Evolutionary conservation across 2,888 invertebrate genomes (phyloP), one percentile per base, ranked within the genome.

Genomic region (Pandemis cinnamomeana): DNA sequence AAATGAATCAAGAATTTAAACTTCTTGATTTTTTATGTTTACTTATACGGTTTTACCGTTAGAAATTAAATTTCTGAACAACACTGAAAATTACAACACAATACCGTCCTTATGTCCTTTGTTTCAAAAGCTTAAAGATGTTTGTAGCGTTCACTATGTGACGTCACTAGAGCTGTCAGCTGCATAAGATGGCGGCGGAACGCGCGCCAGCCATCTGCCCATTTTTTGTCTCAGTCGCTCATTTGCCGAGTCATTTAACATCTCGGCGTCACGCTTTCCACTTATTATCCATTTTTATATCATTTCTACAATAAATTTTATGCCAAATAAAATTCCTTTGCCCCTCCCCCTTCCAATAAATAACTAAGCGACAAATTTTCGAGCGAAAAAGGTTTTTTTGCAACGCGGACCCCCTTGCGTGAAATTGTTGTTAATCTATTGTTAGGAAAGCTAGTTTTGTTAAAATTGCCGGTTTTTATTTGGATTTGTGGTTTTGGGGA

Each of bases 281-380:
- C 91, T 89, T 89, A 91, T 91, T 89, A 92, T 86, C 87, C 75
- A 90, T 91, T 91, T 92, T 91, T 90, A 89, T 90, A 86, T 88
- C 85, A 88, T 89, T 87, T 86, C 85, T 87, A 90, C 83, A 87
- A 90, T 88, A 88, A 85, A 92, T 92, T 91, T 88, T 87, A 91
- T 88, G 92, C 86, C 91, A 91, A 91, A 93, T 92, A 92, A 91
- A 92, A 91, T 89, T 87, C 82, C 82, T 81, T 80, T 77, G 86
- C 86, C 81, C 85, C 91, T 90, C 93, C 93, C 80, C 72, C 72
- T 70, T 73, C 80, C 78, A 82, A 89, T 90, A 83, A 84, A 85
- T 84, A 81, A 80, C 75, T 71, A 78, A 78, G 75, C 42, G 77
- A 77, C 77, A 77, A 79, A 77, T 78, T 78, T 76, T 78, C 60